Evolutionary conservation across 2,888 invertebrate genomes (phyloP), one percentile per base, ranked within the genome.

Genomic region (Odontomyia ornata): DNA sequence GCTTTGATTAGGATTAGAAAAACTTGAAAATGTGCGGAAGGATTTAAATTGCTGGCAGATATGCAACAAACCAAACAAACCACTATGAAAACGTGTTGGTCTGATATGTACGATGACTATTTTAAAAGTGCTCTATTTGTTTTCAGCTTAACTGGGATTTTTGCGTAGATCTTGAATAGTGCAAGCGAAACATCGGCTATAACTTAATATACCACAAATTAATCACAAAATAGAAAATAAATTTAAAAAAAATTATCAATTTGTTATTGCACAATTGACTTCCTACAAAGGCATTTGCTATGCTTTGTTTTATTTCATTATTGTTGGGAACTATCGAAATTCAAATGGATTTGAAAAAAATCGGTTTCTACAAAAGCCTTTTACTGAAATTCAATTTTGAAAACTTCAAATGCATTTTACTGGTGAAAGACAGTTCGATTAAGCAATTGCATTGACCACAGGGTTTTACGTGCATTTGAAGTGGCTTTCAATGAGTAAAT

Each of bases 1-100:
- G 60, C 25, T 60, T 25, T 23, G 64, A 64, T 64, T 64, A 30
- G 30, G 30, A 18, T 64, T 64, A 64, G 64, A 64, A 36, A 36
- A 36, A 64, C 30, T 60, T 7, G 60, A 3, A 60, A 25, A 15
- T 52, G 0, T 52, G 15, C 15, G 52, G 52, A 52, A 15, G 36
- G 36, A 36, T 36, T 36, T 36, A 9, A 3, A 36, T 3, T 9
- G 3, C 9, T 36, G 36, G 36, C 9, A 9, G 36, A 36, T 36
- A 5, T 5, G 36, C 36, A 36, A 36, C 36, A 36, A 36, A 36
- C 36, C 36, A n/a, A n/a, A n/a, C n/a, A n/a, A n/a, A n/a, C n/a
- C n/a, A n/a, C n/a, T n/a, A n/a, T n/a, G n/a, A n/a, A n/a, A n/a
- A n/a, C n/a, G n/a, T n/a, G n/a, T n/a, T n/a, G n/a, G n/a, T n/a